A percentile compares a stretch with the other conserved stretches of the same genome.
Evolutionary conservation across 2,888 invertebrate genomes (phyloP).

Genomic region (Melanotus villosus): DNA sequence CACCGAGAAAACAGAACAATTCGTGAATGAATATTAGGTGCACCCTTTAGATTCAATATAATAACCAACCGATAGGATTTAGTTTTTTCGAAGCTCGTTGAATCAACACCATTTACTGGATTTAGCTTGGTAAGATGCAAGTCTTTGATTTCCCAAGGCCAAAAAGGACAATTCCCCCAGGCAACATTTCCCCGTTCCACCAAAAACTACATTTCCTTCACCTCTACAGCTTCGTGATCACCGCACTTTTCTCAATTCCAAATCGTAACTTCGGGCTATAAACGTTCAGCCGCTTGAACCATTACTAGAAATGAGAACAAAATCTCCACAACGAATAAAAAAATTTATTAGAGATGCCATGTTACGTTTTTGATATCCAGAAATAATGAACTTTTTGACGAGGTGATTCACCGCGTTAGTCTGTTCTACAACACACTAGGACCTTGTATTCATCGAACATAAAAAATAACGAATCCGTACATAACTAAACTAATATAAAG

Average conservation of each 20-base stretch:
- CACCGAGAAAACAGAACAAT: neutral
- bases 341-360: conserved; percentile 14
- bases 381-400: conserved; percentile 18
- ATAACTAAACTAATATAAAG: conserved; percentile 5
- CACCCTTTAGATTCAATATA: conserved; percentile 7
- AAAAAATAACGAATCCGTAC: neutral
- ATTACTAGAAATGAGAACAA: conserved; percentile 31
- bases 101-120: conserved; percentile 35
- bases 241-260: conserved; percentile 35
- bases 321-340: conserved; percentile 26
- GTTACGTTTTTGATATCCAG: neutral
- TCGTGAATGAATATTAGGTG: neutral
- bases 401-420: neutral
- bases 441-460: neutral
- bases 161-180: conserved; percentile 32
- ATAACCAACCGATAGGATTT: conserved; percentile 6
- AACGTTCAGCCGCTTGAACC: conserved; percentile 31
- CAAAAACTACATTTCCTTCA: conserved; percentile 27
- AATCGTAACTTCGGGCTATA: conserved; percentile 34
- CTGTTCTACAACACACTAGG: neutral
- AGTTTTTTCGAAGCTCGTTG: conserved; percentile 11
- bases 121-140: conserved; percentile 32
- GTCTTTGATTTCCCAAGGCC: conserved; percentile 38
- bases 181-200: conserved; percentile 33
- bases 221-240: conserved; percentile 38